Evolutionary conservation across 2,888 invertebrate species (phyloP).

Genomic region (Megalurothrips usitatus): DNA sequence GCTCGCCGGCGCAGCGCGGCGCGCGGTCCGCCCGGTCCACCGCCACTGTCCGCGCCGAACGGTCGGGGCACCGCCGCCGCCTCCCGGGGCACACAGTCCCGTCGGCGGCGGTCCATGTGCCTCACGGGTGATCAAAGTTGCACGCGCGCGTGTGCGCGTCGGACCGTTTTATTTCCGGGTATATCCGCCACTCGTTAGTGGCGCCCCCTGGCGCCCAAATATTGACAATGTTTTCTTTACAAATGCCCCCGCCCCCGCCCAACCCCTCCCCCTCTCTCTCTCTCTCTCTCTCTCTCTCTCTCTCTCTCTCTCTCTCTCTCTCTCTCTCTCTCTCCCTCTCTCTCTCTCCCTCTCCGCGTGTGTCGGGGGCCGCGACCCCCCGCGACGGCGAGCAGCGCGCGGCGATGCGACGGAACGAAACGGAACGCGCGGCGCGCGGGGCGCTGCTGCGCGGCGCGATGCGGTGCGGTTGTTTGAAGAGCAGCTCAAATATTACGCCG

Average conservation of each 20-base stretch:
- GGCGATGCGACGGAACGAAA: no score
- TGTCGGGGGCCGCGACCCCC: no score
- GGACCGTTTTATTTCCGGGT: not conserved
- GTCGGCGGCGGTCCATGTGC: not conserved
- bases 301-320: no score
- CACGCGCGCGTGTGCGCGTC: not conserved
- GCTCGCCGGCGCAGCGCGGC: not conserved
- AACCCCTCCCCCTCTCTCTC: no score
- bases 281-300: no score
- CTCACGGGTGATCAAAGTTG: not conserved
- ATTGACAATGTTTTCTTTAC: slow-evolving; percentile 11
- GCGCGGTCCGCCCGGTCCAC: no score
- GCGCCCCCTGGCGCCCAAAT: not conserved
- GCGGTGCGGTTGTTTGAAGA: slow-evolving; percentile 21
- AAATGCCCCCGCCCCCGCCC: not conserved
- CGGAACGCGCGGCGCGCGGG: not conserved
- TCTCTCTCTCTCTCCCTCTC: no score
- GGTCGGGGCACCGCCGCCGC: not conserved
- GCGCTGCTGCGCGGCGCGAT: not conserved
- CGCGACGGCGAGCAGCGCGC: not conserved
- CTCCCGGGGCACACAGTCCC: not conserved
- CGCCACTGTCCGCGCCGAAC: not conserved
- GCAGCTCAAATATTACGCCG: slow-evolving; percentile 24
- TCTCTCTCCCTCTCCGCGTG: no score
- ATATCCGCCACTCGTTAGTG: not conserved